Evolutionary conservation across 2,888 invertebrate genomes (phyloP).

Genomic region (Leucoptera coffeella): DNA sequence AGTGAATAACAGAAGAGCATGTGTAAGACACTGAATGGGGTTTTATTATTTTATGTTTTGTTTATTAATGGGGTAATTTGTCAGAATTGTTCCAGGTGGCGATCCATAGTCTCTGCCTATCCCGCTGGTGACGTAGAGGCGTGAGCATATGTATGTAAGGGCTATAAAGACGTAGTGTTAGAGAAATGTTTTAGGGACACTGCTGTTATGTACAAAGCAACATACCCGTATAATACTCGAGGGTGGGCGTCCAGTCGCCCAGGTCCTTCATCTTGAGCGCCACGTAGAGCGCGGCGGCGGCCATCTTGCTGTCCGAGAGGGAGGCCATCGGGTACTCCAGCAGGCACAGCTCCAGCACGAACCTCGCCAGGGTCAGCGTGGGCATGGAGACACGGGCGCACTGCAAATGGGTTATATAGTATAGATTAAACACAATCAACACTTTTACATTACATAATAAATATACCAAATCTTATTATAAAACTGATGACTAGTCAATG

Average conservation of each 20-base stretch:
- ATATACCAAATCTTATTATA: no score
- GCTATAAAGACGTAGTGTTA: no score
- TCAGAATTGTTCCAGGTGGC: no score
- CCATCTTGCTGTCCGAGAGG: slow-evolving; percentile 82
- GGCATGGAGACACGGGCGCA: slow-evolving; percentile 86
- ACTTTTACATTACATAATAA: no score
- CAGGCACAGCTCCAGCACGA: slow-evolving; percentile 86
- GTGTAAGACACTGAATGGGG: no score
- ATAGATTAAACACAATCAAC: no score
- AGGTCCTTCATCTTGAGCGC: slow-evolving; percentile 81
- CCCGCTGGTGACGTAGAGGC: background rate
- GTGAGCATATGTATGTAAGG: background rate
- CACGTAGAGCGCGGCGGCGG: slow-evolving; percentile 80
- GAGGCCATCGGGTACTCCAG: slow-evolving; percentile 83
- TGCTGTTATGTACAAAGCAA: background rate
- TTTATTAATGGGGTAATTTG: no score
- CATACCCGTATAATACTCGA: slow-evolving; percentile 72
- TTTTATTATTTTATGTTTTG: no score
- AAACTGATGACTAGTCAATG: no score
- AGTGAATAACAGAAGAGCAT: no score
- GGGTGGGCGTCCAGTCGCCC: slow-evolving; percentile 66
- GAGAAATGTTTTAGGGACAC: no score
- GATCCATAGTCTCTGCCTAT: no score
- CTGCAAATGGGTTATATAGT: slow-evolving; percentile 44
- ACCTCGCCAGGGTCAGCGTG: slow-evolving; percentile 87